These are phyloP conservation scores for Semotilus atromaculatus DNA, from an alignment of 2,797 vertebrate genomes.

Conservation along the genomic window DNA sequence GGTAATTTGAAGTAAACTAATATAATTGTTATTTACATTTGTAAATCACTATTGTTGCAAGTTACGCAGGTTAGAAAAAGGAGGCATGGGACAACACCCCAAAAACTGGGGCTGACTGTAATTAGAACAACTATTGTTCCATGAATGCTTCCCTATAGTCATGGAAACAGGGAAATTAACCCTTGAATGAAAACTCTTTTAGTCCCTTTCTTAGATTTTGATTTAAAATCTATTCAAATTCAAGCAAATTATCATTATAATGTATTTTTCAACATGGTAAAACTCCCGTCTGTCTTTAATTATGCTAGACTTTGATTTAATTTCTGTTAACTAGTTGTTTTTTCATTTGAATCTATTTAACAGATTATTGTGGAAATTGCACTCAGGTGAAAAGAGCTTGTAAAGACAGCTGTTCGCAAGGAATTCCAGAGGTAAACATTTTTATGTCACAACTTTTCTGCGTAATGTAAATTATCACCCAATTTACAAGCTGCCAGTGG, in stretches of 20 bases:
- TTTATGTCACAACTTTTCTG: constrained; percentile 48
- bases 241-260: not conserved
- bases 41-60: constrained; percentile 51
- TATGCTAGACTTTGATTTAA: not conserved
- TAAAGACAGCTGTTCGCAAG: constrained; percentile 71
- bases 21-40: constrained; percentile 50
- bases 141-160: constrained; percentile 40
- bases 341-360: constrained; percentile 69
- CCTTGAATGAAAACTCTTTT: constrained; percentile 18
- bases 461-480: constrained; percentile 68
- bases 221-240: not conserved
- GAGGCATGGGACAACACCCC: constrained; percentile 31
- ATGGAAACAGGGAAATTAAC: constrained; percentile 46
- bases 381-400: constrained; percentile 72
- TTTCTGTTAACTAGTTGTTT: constrained; percentile 65
- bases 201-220: not conserved
- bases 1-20: constrained; percentile 48
- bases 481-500: constrained; percentile 31
- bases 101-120: constrained; percentile 35
- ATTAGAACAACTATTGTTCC: constrained; percentile 49
- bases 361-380: constrained; percentile 70
- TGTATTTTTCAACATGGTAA: not conserved
- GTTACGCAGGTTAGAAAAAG: constrained; percentile 24
- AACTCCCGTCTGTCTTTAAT: not conserved
- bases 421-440: constrained; percentile 59